These are phyloP conservation scores for Centroberyx gerrardi DNA, from an alignment of 2,797 vertebrate species.

Conservation along the genomic window DNA sequence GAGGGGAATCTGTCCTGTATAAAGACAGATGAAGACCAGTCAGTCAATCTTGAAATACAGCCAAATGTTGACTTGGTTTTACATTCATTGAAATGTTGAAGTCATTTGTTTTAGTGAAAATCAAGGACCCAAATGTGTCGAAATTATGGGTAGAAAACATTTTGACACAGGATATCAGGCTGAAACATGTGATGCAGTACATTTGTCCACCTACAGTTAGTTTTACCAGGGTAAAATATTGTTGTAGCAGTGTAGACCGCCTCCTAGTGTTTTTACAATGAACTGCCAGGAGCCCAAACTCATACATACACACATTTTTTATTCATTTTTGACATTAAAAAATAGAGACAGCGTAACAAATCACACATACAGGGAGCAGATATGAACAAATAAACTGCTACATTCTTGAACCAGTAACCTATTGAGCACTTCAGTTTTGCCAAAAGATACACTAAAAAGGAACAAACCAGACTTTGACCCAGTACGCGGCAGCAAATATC, in stretches of 20 bases:
- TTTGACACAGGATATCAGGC: not conserved
- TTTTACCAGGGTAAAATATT: not conserved
- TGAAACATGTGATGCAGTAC: not conserved
- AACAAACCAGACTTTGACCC: slow-evolving; percentile 42
- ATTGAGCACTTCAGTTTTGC: slow-evolving; percentile 35
- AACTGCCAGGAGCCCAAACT: slow-evolving; percentile 28
- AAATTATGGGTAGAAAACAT: no score
- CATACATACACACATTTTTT: slow-evolving; percentile 44
- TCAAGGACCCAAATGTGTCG: no score
- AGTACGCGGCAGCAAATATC: slow-evolving; percentile 41
- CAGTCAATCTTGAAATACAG: no score
- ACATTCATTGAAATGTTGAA: no score
- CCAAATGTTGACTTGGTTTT: no score
- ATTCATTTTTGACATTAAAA: slow-evolving; percentile 60
- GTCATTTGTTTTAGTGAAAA: no score
- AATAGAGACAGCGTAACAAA: slow-evolving; percentile 35
- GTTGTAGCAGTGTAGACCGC: slow-evolving; percentile 33
- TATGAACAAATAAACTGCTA: slow-evolving; percentile 43
- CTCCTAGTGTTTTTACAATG: slow-evolving; percentile 45
- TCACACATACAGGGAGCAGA: slow-evolving; percentile 42
- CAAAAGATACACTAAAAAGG: slow-evolving; percentile 23
- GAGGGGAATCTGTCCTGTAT: no score
- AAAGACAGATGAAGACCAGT: no score
- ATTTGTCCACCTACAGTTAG: not conserved
- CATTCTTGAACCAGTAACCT: slow-evolving; percentile 43